Conservation (phyloP, 1,140 invertebrate genomes). For the Neocloeon triangulifer region DNA sequence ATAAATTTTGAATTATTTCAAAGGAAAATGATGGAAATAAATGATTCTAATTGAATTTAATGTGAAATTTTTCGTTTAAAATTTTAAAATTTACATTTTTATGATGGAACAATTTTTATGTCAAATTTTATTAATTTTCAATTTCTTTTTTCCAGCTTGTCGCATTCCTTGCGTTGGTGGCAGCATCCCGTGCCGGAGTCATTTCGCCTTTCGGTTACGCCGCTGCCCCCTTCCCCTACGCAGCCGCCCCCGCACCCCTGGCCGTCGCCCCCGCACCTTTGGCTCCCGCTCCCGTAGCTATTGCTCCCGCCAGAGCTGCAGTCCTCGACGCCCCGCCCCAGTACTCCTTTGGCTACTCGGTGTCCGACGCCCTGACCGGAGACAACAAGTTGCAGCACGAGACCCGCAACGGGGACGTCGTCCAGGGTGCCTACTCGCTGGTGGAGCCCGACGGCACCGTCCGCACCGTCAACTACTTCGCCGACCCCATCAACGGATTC, state of each 20-base stretch:
- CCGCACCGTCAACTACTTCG: slow-evolving; percentile 8
- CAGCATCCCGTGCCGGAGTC: background rate
- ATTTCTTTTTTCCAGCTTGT: too few relatives aligned
- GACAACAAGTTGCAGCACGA: slow-evolving; percentile 10
- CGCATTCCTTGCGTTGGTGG: too few relatives aligned
- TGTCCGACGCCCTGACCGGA: slow-evolving; percentile 9
- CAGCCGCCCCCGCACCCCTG: slow-evolving; percentile 1
- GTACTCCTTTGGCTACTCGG: slow-evolving; percentile 6
- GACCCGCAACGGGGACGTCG: slow-evolving; percentile 10
- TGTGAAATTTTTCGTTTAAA: too few relatives aligned
- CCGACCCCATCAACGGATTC: slow-evolving; percentile 7
- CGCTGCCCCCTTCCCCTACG: background rate
- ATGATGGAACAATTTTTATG: too few relatives aligned
- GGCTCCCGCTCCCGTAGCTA: too few relatives aligned
- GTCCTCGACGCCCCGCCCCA: slow-evolving; percentile 3
- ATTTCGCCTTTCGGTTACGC: background rate
- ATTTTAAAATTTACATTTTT: too few relatives aligned
- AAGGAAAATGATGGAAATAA: too few relatives aligned
- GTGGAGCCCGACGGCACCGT: slow-evolving; percentile 20
- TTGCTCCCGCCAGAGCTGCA: background rate
- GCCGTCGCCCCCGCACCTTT: too few relatives aligned
- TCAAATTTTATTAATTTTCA: too few relatives aligned
- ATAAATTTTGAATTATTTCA: too few relatives aligned
- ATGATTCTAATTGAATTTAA: too few relatives aligned
- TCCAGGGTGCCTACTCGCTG: slow-evolving; percentile 32